Conservation (phyloP, 37 sponge, comb jelly and placozoan genomes). For the Bolinopsis microptera region DNA sequence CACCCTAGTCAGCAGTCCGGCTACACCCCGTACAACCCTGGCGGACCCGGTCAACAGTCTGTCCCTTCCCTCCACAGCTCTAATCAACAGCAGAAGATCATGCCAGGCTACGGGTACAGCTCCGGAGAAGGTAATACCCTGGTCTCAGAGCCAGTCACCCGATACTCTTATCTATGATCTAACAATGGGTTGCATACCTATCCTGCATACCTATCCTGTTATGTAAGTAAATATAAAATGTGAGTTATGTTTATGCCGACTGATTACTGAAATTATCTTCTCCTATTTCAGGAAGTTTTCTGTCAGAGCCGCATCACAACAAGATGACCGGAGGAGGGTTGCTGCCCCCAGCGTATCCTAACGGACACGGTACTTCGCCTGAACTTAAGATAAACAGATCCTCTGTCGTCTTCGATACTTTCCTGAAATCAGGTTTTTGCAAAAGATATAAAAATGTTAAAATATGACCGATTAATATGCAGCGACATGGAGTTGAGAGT, state of each 20-base stretch:
- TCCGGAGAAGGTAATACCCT: slow-evolving; percentile 38
- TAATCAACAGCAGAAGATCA: neutral
- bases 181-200: neutral
- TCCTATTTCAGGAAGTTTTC: slow-evolving; percentile 54
- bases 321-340: slow-evolving; percentile 61
- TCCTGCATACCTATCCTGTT: too few species aligned
- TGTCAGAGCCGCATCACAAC: slow-evolving; percentile 37
- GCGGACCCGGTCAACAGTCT: neutral
- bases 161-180: too few species aligned
- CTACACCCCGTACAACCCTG: neutral
- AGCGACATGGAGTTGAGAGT: too few species aligned
- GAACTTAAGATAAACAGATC: neutral
- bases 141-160: too few species aligned
- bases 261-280: neutral
- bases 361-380: neutral
- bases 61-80: slow-evolving; percentile 44
- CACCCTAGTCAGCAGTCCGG: neutral
- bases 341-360: slow-evolving; percentile 30
- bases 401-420: slow-evolving; percentile 48
- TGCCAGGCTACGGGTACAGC: slow-evolving; percentile 20
- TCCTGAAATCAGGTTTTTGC: slow-evolving; percentile 38
- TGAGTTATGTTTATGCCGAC: neutral
- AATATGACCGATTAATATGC: too few species aligned
- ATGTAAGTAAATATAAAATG: neutral
- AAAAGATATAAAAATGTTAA: too few species aligned